Base-by-base conservation (phyloP, 2,797 vertebrate species). In the Carduelis carduelis region DNA sequence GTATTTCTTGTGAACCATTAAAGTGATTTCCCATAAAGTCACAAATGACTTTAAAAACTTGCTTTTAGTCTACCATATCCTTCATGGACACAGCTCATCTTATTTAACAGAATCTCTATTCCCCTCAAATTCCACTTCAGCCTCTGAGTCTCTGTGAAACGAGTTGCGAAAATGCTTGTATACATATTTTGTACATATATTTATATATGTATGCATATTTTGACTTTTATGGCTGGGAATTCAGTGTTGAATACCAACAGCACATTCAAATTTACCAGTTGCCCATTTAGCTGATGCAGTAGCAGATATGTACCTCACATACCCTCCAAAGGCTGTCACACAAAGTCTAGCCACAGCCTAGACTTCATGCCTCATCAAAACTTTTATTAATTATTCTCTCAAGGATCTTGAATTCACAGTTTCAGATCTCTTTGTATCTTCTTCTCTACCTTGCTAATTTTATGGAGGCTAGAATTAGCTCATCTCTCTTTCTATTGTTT, bases 11-110 rank as follows among this genome's bases (percentile, higher is more conserved):
- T 91, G 90, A 95, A 52, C 61, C 80, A 47, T 89, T 95, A 69
- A 74, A 90, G 71, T 46, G 23, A 86, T 89, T 95, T 96, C 86
- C 52, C 24, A 71, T 75, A 72, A 96, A 89, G 60, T 76, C 39
- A 81, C 19, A 88, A 94, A 95, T 72, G 0, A 66, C 35, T 5
- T 80, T 70, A 75, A 95, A 87, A 81, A 30, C 24, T 78, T 60
- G 18, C 19, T 92, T 94, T 92, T 90, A 83, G 90, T 41, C 64
- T 93, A 75, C 71, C 34, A 34, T 27, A 41, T 72, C 68, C 66
- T 87, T 92, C 80, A 93, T 50, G 68, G 68, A 60, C 72, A 55
- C 24, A 78, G 47, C 37, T 74, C 27, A 39, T 57, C 27, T 63
- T 57, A 60, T 61, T 85, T 83, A 72, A 69, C 27, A 41, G 65